phyloP scores from a whole-genome alignment of 1,140 invertebrate genomes.

The Magallana ariakensis region DNA sequence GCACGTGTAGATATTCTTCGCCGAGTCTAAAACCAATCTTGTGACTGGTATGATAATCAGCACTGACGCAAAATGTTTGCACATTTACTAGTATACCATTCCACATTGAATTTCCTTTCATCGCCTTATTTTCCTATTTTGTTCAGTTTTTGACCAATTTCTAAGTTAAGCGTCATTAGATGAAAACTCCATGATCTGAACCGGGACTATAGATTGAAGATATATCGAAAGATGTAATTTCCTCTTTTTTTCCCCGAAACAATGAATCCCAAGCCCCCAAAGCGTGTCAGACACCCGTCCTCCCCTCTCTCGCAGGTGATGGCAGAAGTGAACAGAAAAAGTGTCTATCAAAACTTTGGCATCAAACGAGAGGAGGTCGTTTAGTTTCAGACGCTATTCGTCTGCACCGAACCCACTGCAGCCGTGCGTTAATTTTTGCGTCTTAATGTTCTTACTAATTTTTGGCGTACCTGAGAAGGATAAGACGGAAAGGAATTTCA shows the following conservation, averaged over 20 bases:
- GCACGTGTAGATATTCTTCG: constrained; percentile 17
- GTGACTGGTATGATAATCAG: constrained; percentile 31
- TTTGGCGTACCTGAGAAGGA: constrained; percentile 13
- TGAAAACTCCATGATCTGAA: not conserved
- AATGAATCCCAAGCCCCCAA: not conserved
- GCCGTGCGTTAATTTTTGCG: not conserved
- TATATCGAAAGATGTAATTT: not conserved
- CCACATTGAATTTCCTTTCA: constrained; percentile 15
- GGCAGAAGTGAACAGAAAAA: not conserved
- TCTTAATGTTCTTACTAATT: constrained; percentile 28
- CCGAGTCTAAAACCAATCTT: constrained; percentile 14
- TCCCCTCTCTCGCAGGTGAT: not conserved
- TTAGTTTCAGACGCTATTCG: not conserved
- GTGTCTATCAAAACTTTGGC: constrained; percentile 27
- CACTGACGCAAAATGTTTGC: constrained; percentile 31
- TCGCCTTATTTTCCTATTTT: not conserved
- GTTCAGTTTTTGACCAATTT: not conserved
- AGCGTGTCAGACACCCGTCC: not conserved
- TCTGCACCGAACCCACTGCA: constrained; percentile 25
- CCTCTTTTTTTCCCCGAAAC: not conserved
- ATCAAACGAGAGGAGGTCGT: constrained; percentile 5
- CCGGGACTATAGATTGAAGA: not conserved
- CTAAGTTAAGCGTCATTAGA: not conserved
- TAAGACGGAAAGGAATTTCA: constrained; percentile 29
- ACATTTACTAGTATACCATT: not conserved